Percentiles rank a stretch among this genome's conserved stretches.
Conservation (phyloP, 2,888 invertebrate genomes). For the Caenorhabditis sp. region DNA sequence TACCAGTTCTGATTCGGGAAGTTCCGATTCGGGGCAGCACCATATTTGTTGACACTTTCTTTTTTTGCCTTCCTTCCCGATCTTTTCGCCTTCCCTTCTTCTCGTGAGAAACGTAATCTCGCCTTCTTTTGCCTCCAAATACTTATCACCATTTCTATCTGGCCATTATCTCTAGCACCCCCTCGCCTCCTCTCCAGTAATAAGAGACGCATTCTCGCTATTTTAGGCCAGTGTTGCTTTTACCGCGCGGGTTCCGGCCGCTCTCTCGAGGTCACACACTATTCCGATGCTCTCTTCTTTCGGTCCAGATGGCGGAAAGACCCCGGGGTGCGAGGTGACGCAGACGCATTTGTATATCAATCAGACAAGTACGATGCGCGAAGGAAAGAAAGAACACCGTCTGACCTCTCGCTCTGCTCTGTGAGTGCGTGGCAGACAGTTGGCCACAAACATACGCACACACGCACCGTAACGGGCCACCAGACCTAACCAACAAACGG, state of each 20-base stretch:
- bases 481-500: neutral
- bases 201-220: too few species aligned
- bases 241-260: constrained; percentile 4
- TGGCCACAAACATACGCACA: neutral
- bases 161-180: neutral
- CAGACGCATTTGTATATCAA: constrained; percentile 19
- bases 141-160: constrained; percentile 34
- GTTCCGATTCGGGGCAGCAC: too few species aligned
- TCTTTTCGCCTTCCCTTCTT: neutral
- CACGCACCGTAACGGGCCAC: too few species aligned
- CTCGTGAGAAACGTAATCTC: constrained; percentile 10
- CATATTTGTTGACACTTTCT: constrained; percentile 8
- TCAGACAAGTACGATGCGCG: constrained; percentile 35
- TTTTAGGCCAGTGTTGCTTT: constrained; percentile 7
- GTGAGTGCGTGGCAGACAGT: constrained; percentile 3
- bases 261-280: constrained; percentile 21
- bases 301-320: constrained; percentile 29
- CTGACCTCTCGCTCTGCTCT: constrained; percentile 9
- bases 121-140: too few species aligned
- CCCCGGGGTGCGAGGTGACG: too few species aligned
- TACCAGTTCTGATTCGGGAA: too few species aligned
- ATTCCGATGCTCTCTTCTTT: too few species aligned
- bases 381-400: constrained; percentile 28
- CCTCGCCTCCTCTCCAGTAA: constrained; percentile 15
- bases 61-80: constrained; percentile 2